phyloP scores from a whole-genome alignment of 2,113 vertebrate genomes.

The Hydrochoerus hydrochaeris region DNA sequence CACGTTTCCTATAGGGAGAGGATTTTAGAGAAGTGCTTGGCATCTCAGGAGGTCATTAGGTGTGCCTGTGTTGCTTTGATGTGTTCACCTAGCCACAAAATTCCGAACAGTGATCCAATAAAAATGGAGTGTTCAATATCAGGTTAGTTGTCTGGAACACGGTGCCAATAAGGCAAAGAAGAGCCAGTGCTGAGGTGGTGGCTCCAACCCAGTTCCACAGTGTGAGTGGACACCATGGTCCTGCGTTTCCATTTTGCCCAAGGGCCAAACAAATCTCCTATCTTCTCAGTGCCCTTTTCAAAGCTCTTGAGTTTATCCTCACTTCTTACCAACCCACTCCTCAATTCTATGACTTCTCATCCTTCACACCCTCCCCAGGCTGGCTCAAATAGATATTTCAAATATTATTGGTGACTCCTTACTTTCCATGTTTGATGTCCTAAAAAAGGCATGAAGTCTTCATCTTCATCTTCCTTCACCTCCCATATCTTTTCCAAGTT shows the following conservation, averaged over 20 bases:
- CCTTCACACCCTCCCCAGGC: neutral
- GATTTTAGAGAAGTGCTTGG: neutral
- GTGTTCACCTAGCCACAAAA: neutral
- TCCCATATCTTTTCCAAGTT: neutral
- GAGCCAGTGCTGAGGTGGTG: neutral
- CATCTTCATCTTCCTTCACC: neutral
- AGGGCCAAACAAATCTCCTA: neutral
- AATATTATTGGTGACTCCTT: neutral
- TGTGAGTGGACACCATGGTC: neutral
- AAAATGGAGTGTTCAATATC: neutral
- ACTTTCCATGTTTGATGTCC: neutral
- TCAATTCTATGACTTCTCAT: neutral
- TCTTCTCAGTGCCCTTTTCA: neutral
- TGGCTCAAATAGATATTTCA: neutral
- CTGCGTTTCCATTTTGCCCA: neutral
- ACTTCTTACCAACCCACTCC: neutral
- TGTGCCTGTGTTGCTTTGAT: neutral
- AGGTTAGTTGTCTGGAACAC: neutral
- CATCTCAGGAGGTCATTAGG: neutral
- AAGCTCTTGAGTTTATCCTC: neutral
- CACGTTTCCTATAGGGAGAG: fast-evolving
- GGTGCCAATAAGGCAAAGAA: neutral
- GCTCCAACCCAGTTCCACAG: neutral
- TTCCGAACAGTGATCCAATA: neutral
- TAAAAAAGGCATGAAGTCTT: neutral